Evolutionary conservation across 2,888 invertebrate species (phyloP).

Genomic region (Digitonthophagus gazella): DNA sequence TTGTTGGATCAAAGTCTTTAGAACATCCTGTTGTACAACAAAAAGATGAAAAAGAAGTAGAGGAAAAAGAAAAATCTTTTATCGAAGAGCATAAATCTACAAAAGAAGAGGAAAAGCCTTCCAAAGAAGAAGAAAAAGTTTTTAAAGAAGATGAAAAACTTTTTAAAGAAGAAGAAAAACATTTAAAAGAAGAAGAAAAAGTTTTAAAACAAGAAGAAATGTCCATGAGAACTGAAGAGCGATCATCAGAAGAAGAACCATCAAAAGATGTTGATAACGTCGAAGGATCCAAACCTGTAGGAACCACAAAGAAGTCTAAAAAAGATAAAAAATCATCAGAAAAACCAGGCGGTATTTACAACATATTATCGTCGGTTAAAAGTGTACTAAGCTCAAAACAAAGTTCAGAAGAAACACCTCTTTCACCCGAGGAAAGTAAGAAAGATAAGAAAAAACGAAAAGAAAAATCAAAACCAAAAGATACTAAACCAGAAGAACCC

Average conservation of each 20-base stretch:
- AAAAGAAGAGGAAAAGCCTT: neutral
- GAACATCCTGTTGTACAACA: constrained; percentile 5
- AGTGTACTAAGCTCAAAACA: constrained; percentile 33
- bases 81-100: constrained; percentile 20
- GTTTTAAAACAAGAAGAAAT: neutral
- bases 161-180: constrained; percentile 21
- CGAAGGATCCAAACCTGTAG: constrained; percentile 1
- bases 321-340: constrained; percentile 31
- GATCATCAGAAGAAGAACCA: neutral
- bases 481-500: constrained; percentile 4
- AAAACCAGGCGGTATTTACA: constrained; percentile 36
- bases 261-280: neutral
- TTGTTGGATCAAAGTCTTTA: constrained; percentile 34
- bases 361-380: constrained; percentile 40
- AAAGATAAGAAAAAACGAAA: constrained; percentile 31
- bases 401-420: constrained; percentile 17
- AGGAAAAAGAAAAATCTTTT: neutral
- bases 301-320: constrained; percentile 30
- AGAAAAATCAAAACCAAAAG: constrained; percentile 16
- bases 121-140: neutral
- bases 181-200: neutral
- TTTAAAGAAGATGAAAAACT: constrained; percentile 21
- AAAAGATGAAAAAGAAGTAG: neutral
- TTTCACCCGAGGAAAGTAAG: constrained; percentile 20
- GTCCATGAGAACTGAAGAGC: neutral